phyloP scores from a whole-genome alignment of 1,140 invertebrate genomes.

The Bombyx mandarina region DNA sequence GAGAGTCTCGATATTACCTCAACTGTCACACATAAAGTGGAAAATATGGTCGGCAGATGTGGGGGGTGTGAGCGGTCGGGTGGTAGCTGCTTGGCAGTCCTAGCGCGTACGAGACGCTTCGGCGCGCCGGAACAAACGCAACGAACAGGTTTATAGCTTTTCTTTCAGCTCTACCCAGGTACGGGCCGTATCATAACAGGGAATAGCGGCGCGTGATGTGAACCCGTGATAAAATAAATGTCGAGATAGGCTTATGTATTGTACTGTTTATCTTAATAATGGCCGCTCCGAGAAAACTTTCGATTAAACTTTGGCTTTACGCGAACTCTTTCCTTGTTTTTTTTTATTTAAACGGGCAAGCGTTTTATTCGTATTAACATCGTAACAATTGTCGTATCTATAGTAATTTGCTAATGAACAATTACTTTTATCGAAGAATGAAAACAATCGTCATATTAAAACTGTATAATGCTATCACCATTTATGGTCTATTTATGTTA shows the following conservation, averaged over 20 bases:
- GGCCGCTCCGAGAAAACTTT: conserved; percentile 61
- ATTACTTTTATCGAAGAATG: no score
- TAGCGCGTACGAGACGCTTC: conserved; percentile 64
- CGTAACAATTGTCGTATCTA: not conserved
- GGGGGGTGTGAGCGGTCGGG: conserved; percentile 21
- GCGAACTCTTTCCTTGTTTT: conserved; percentile 13
- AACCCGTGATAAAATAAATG: conserved; percentile 70
- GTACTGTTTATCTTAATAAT: conserved; percentile 71
- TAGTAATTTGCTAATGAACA: not conserved
- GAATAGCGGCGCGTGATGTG: conserved; percentile 69
- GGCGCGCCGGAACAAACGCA: conserved; percentile 65
- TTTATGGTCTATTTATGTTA: no score
- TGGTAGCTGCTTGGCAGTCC: conserved; percentile 53
- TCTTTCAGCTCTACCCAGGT: conserved; percentile 72
- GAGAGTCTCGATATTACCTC: conserved; percentile 72
- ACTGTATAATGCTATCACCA: no score
- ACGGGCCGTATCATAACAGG: conserved; percentile 70
- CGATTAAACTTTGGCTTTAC: conserved; percentile 56
- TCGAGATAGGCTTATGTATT: conserved; percentile 71
- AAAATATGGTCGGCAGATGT: conserved; percentile 73
- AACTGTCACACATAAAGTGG: conserved; percentile 74
- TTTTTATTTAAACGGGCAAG: conserved; percentile 21
- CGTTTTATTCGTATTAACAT: not conserved
- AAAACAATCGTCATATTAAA: no score
- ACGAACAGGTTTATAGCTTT: conserved; percentile 71